A percentile compares a stretch with the other conserved stretches of the same genome.
Evolutionary conservation across 2,888 invertebrate genomes (phyloP).

Genomic region (Iselma pallidipennis): DNA sequence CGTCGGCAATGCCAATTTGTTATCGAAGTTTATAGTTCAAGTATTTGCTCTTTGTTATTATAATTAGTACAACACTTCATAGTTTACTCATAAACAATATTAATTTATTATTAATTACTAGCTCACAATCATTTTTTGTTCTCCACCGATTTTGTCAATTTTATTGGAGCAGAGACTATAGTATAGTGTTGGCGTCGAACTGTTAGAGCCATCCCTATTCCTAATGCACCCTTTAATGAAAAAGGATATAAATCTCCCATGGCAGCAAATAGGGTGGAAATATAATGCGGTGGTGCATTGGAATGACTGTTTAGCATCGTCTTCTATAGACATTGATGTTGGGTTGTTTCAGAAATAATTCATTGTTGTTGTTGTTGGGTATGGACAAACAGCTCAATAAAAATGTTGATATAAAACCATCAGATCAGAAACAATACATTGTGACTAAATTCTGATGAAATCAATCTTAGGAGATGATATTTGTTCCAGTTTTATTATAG

Average conservation of each 20-base stretch:
- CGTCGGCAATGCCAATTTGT: conserved; percentile 28
- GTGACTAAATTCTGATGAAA: not conserved
- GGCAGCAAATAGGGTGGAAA: conserved; percentile 29
- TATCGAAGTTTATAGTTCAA: conserved; percentile 27
- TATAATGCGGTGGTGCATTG: conserved; percentile 27
- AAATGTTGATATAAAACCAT: conserved; percentile 17
- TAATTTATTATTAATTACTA: not conserved
- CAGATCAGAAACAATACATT: conserved; percentile 1
- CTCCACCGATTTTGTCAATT: no score
- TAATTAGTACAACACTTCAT: conserved; percentile 12
- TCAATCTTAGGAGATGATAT: not conserved
- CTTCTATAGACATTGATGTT: conserved; percentile 19
- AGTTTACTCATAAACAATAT: not conserved
- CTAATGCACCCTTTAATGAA: conserved; percentile 27
- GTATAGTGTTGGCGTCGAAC: no score
- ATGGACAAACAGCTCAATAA: conserved; percentile 21
- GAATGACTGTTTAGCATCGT: conserved; percentile 18
- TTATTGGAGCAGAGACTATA: no score
- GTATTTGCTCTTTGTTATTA: conserved; percentile 26
- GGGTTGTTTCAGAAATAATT: conserved; percentile 20
- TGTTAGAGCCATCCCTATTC: conserved; percentile 4
- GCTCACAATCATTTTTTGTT: no score
- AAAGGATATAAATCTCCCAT: conserved; percentile 30
- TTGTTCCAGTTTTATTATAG: not conserved
- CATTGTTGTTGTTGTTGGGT: conserved; percentile 18